Evolutionary conservation across 35 echinoderm and acorn worm genomes (phyloP), one percentile per base, ranked within the genome.

Genomic region (Ophiothrix spiculata): DNA sequence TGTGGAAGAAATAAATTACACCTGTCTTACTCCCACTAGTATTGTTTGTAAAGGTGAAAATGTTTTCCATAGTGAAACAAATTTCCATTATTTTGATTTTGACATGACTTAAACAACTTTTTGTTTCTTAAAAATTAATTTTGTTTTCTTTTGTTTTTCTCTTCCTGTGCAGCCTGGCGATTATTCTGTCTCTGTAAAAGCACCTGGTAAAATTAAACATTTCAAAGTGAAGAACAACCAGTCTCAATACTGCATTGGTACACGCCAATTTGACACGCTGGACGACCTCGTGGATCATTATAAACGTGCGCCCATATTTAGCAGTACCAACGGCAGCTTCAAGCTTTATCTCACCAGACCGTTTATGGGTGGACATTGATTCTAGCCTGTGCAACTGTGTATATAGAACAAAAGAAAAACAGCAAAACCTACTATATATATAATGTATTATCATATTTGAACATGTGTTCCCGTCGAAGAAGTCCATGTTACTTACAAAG

Each of bases 101-200:
- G n/a, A n/a, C n/a, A n/a, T n/a, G n/a, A n/a, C n/a, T n/a, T n/a
- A n/a, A n/a, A n/a, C n/a, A n/a, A n/a, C n/a, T n/a, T n/a, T n/a
- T n/a, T n/a, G n/a, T n/a, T n/a, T n/a, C n/a, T n/a, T n/a, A n/a
- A n/a, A n/a, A n/a, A n/a, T n/a, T n/a, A n/a, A n/a, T n/a, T n/a
- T n/a, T 49, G 42, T 49, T 6, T 82, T 14, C 76, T 39, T 82
- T 90, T 25, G 56, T 6, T 86, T 75, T 89, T 23, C 45, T 76
- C 33, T 84, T 21, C 86, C 74, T 2, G 17, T 69, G 0, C 92
- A 99, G 96, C 93, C 86, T 63, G 92, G 92, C 21, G 96, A 94
- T 75, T 99, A 93, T 54, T 94, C 96, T 3, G 90, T 99, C 0
- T 99, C 96, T 33, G 89, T 99, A 45, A 99, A 94, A 46, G 96